Base-by-base conservation (phyloP, 2,113 vertebrate genomes). In the Notechis scutatus region DNA sequence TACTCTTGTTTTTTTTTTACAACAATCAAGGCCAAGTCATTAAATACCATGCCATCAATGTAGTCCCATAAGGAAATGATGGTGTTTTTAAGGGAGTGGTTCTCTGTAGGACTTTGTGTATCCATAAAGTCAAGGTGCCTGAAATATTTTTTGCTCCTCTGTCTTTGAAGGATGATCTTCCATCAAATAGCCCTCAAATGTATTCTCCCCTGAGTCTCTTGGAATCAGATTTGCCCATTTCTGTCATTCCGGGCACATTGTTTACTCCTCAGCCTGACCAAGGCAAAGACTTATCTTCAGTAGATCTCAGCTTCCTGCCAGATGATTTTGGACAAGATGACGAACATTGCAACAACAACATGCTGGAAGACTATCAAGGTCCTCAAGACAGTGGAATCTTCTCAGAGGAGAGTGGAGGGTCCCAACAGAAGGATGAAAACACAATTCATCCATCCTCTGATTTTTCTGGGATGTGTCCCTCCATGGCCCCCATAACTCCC, bases 301-400 rank as follows among this genome's bases (percentile, higher is more conserved):
- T 99, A 93, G 99, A 99, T 96, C 98, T 99, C 94, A 99, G 99
- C 96, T 99, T 99, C 95, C 97, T 99, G 50, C 98, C 98, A 12
- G 99, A 99, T 95, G 98, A 99, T 6, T 94, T 99, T 4, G 94
- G 95, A 26, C 96, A 97, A 85, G 98, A 98, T 7, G 96, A 95
- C 86, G 96, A 91, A 95, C 94, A 97, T 29, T 94, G 93, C 39
- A 91, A 88, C 9, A 59, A 0, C 20, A 92, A 0, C 14, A 89
- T 0, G 1, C 95, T 92, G 85, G 74, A 85, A 87, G 90, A 61
- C 4, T 94, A 95, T 15, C 95, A 94, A 47, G 89, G 47, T 11
- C 87, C 96, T 8, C 57, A 96, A 85, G 97, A 98, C 47, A 96
- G 96, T 0, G 96, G 96, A 23, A 20, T 4, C 29, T 39, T 89